Conservation (phyloP, 2,797 vertebrate genomes). For the Pantherophis alleghaniensis region DNA sequence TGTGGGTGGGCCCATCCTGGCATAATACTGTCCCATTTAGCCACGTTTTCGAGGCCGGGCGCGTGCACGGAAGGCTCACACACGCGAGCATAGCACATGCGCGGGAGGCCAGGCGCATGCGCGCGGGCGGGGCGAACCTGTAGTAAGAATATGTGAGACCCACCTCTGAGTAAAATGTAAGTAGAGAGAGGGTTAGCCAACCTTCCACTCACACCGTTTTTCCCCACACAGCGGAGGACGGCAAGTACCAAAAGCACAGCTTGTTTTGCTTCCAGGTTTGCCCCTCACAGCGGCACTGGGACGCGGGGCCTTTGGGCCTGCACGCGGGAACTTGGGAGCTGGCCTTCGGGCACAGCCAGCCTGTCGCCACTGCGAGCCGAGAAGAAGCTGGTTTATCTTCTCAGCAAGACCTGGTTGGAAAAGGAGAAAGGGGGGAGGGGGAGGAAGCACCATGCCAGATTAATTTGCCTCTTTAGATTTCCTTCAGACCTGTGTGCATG, state of each 20-base stretch:
- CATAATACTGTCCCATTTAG: no score
- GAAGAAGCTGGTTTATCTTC: background rate
- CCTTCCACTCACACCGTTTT: background rate
- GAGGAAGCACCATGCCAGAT: background rate
- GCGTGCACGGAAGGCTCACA: no score
- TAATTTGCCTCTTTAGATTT: background rate
- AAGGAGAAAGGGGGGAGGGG: background rate
- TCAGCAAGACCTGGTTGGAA: background rate
- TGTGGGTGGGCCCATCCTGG: no score
- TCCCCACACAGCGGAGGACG: background rate
- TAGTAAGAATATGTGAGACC: no score
- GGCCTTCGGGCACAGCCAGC: background rate
- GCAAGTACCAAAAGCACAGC: background rate
- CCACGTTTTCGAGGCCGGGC: no score
- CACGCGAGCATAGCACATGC: no score
- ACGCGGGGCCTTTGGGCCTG: no score
- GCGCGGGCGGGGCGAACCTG: no score
- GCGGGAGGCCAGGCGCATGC: no score
- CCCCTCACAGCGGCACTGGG: background rate
- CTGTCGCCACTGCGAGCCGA: background rate
- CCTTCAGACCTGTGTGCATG: background rate
- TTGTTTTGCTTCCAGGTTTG: background rate
- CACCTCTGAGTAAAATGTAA: no score
- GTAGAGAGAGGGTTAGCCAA: background rate
- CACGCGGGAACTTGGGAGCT: background rate